These are phyloP conservation scores for Temnothorax curvispinosus DNA, from an alignment of 1,140 invertebrate species.

Conservation along the genomic window DNA sequence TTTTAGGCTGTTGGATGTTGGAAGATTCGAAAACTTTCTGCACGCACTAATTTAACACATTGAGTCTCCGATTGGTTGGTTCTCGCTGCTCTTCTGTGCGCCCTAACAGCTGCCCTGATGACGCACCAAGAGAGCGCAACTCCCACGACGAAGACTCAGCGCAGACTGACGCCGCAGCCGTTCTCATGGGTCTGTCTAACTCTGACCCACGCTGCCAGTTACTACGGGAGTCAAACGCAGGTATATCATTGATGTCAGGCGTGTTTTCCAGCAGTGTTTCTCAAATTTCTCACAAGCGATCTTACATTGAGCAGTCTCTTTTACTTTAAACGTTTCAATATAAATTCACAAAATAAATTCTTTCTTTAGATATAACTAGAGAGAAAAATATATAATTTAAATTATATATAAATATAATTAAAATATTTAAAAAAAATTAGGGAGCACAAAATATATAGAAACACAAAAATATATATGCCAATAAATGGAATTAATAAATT, in stretches of 20 bases:
- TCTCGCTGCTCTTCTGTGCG: constrained; percentile 68
- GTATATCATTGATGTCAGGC: constrained; percentile 52
- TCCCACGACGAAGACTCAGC: constrained; percentile 66
- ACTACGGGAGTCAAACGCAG: constrained; percentile 53
- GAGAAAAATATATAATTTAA: neutral
- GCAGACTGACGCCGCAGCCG: constrained; percentile 67
- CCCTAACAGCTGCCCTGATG: constrained; percentile 39
- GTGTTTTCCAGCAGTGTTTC: constrained; percentile 7
- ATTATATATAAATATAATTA: neutral
- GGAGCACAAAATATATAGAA: neutral
- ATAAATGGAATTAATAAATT: neutral
- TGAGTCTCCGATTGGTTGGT: constrained; percentile 11
- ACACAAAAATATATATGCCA: neutral
- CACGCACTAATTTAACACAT: constrained; percentile 56
- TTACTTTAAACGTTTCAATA: neutral
- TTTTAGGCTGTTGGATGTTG: constrained; percentile 8
- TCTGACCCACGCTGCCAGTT: constrained; percentile 67
- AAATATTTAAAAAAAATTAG: neutral
- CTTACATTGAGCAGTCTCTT: neutral
- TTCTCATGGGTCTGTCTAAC: constrained; percentile 67
- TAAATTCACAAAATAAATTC: neutral
- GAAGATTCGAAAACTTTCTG: neutral
- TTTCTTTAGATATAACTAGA: neutral
- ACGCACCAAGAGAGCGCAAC: constrained; percentile 72
- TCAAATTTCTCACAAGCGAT: neutral